Percentiles rank a stretch among this genome's conserved stretches.
Evolutionary conservation across 92 coral and sea anemone genomes (phyloP).

Genomic region (Heteractis magnifica): DNA sequence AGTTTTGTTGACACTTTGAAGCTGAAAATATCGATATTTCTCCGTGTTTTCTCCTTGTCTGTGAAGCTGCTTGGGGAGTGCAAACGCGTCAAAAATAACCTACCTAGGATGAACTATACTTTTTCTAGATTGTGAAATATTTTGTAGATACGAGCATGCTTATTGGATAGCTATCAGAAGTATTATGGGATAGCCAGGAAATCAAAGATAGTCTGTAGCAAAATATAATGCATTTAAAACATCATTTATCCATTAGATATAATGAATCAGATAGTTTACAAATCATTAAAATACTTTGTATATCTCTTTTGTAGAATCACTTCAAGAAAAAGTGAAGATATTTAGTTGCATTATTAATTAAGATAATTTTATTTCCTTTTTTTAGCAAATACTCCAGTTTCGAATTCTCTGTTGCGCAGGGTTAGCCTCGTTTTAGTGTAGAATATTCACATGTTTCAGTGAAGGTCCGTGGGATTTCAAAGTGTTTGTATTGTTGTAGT

Average conservation of each 20-base stretch:
- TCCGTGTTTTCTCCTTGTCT: too few species aligned
- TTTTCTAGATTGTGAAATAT: neutral
- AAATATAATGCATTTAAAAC: too few species aligned
- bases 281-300: neutral
- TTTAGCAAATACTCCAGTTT: too few species aligned
- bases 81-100: too few species aligned
- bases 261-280: neutral
- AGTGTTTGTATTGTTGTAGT: too few species aligned
- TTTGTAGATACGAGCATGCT: neutral
- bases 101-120: neutral
- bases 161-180: neutral
- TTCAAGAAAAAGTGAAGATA: neutral
- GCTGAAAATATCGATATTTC: too few species aligned
- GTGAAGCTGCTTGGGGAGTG: too few species aligned
- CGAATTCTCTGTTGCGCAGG: too few species aligned
- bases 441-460: too few species aligned
- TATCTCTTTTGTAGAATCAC: neutral
- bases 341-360: neutral
- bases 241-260: neutral
- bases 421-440: too few species aligned
- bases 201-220: neutral
- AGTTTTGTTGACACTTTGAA: too few species aligned
- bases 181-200: neutral
- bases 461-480: too few species aligned
- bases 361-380: neutral